phyloP scores from a whole-genome alignment of 1,140 invertebrate species.

The Drosophila novamexicana region DNA sequence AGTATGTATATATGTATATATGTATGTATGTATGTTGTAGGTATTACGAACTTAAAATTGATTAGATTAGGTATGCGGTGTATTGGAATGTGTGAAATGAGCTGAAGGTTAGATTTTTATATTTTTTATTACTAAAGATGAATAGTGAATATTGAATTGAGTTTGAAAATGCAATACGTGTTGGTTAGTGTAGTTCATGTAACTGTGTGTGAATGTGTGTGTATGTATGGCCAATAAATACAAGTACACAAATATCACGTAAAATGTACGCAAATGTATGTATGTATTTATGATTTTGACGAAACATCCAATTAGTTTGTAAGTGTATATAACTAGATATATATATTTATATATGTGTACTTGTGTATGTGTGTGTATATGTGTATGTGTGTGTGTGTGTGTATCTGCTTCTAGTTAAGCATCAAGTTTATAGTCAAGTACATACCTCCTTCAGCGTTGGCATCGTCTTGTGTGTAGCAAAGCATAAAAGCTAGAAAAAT shows the following conservation, averaged over 20 bases:
- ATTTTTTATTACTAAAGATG: constrained; percentile 1
- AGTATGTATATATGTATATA: constrained; percentile 16
- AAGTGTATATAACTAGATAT: constrained; percentile 13
- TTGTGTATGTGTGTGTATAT: constrained; percentile 1
- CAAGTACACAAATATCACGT: constrained; percentile 16
- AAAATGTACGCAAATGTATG: constrained; percentile 6
- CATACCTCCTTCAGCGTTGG: constrained; percentile 95
- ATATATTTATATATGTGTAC: constrained; percentile 13
- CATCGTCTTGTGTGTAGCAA: constrained; percentile 95
- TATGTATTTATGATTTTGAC: constrained; percentile 13
- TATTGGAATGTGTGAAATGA: background rate
- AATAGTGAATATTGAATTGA: background rate
- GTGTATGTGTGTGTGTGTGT: constrained; percentile 21
- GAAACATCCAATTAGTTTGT: constrained; percentile 19
- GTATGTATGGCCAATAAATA: constrained; percentile 11
- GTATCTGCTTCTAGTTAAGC: constrained; percentile 26
- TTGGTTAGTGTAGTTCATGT: constrained; percentile 6
- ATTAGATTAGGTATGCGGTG: background rate
- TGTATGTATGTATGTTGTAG: constrained; percentile 18
- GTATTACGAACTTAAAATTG: background rate
- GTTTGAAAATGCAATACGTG: constrained; percentile 1
- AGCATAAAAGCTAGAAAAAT: constrained; percentile 92
- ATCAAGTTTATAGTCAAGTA: constrained; percentile 75
- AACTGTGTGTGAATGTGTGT: constrained; percentile 1
- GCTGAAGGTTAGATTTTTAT: background rate